Base-by-base conservation (phyloP, 2,888 invertebrate genomes). In the Drosophila prolongata region DNA sequence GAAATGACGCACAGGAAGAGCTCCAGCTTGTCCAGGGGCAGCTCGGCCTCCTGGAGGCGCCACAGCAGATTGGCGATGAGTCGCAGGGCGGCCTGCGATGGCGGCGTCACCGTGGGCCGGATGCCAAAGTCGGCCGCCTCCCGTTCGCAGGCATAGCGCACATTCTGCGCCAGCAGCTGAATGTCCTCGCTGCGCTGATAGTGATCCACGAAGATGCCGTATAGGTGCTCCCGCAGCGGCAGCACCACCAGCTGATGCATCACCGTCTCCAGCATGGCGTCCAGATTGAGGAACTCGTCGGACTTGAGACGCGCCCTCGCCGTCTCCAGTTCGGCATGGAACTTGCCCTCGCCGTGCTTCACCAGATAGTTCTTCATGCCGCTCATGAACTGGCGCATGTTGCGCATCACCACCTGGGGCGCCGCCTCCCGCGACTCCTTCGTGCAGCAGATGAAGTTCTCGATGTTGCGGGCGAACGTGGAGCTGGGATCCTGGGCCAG, bases 331-430 rank as follows among this genome's bases (percentile, higher is more conserved):
- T 98, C 96, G 81, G 95, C 96, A 90, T 97, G 97, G 90, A 99
- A 97, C 82, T 97, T 97, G 72, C 96, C 95, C 91, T 99, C 98
- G 16, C 98, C 98, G 87, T 98, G 98, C 89, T 98, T 98, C 37
- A 98, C 97, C 69, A 99, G 94, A 92, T 98, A 99, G 92, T 99
- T 99, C 92, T 99, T 99, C 96, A 99, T 98, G 61, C 98, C 99
- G 14, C 97, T 98, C 97, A 99, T 98, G 91, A 99, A 99, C 92
- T 98, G 98, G 1, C 98, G 94, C 94, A 98, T 97, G 89, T 97
- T 97, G 69, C 97, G 94, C 97, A 97, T 97, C 75, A 96, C 96
- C 64, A 97, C 94, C 92, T 96, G 96, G 0, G 98, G 98, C 87
- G 96, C 96, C 34, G 95, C 95, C 90, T 98, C 98, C 77, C 96